A percentile compares a stretch with the other conserved stretches of the same genome.
phyloP scores from a whole-genome alignment of 2,113 vertebrate genomes.

The Embiotoca jacksoni region DNA sequence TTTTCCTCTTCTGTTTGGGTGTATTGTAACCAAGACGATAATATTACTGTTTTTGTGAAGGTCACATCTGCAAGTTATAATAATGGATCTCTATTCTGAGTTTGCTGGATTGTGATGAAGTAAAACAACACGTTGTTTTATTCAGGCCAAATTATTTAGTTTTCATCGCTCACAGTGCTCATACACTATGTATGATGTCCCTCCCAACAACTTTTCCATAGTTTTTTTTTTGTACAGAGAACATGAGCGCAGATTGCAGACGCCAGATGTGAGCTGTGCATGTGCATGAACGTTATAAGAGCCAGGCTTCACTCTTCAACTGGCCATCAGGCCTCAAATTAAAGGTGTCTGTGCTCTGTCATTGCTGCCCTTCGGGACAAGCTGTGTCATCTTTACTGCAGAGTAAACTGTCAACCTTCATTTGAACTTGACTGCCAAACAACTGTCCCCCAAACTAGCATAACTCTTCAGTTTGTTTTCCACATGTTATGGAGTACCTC shows the following conservation, averaged over 20 bases:
- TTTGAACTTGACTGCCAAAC: slow-evolving; percentile 30
- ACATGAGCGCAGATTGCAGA: slow-evolving; percentile 28
- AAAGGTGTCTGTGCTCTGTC: slow-evolving; percentile 54
- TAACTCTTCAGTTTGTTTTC: slow-evolving; percentile 4
- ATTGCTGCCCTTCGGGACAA: slow-evolving; percentile 41
- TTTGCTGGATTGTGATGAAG: not conserved
- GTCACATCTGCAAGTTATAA: slow-evolving; percentile 56
- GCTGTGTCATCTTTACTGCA: slow-evolving; percentile 46
- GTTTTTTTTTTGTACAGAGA: slow-evolving; percentile 11
- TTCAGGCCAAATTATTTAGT: slow-evolving; percentile 9
- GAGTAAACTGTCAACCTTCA: slow-evolving; percentile 36
- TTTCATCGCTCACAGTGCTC: not conserved
- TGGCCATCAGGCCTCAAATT: slow-evolving; percentile 48
- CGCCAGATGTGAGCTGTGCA: slow-evolving; percentile 5
- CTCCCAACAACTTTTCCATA: not conserved
- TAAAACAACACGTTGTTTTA: slow-evolving; percentile 20
- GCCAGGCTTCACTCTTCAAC: slow-evolving; percentile 33
- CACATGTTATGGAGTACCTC: too few relatives aligned
- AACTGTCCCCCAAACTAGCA: slow-evolving; percentile 41
- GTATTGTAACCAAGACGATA: slow-evolving; percentile 51
- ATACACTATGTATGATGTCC: not conserved
- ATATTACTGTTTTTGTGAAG: slow-evolving; percentile 50
- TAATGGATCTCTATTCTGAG: slow-evolving; percentile 5
- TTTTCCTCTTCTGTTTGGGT: slow-evolving; percentile 44
- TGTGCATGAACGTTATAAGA: slow-evolving; percentile 8